Percentiles rank a stretch among this genome's conserved stretches.
Evolutionary conservation across 2,888 invertebrate species (phyloP).

Genomic region (Polymixis lichenea): DNA sequence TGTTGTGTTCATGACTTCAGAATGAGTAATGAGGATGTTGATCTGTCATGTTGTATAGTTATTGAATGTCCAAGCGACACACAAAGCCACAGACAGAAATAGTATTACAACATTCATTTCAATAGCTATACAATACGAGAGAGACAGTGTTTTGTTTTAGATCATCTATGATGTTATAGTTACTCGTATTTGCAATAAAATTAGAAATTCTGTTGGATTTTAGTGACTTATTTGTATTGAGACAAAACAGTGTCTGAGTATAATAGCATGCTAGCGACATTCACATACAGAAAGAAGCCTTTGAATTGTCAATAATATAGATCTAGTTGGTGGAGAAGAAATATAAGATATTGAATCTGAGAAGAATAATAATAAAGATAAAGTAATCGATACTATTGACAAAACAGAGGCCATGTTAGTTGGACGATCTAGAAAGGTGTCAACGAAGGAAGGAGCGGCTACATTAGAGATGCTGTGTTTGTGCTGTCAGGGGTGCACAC

Average conservation of each 20-base stretch:
- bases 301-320: conserved; percentile 76
- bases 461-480: conserved; percentile 83
- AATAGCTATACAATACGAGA: conserved; percentile 60
- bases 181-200: conserved; percentile 3
- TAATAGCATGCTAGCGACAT: conserved; percentile 83
- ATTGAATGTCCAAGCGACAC: conserved; percentile 64
- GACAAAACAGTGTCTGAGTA: conserved; percentile 78
- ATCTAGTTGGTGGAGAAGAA: conserved; percentile 7
- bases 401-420: conserved; percentile 83
- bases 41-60: conserved; percentile 63
- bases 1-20: conserved; percentile 59
- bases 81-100: conserved; percentile 56
- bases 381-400: conserved; percentile 71
- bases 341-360: conserved; percentile 3
- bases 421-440: conserved; percentile 90
- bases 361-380: background rate
- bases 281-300: conserved; percentile 76
- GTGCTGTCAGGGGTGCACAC: conserved; percentile 88
- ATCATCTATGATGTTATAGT: background rate
- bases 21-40: conserved; percentile 63
- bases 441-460: conserved; percentile 90
- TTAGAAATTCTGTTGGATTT: background rate
- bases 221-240: conserved; percentile 26
- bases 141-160: conserved; percentile 58
- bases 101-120: conserved; percentile 46